These are phyloP conservation scores for Odontothrips loti DNA, from an alignment of 2,888 invertebrate species.

Conservation along the genomic window DNA sequence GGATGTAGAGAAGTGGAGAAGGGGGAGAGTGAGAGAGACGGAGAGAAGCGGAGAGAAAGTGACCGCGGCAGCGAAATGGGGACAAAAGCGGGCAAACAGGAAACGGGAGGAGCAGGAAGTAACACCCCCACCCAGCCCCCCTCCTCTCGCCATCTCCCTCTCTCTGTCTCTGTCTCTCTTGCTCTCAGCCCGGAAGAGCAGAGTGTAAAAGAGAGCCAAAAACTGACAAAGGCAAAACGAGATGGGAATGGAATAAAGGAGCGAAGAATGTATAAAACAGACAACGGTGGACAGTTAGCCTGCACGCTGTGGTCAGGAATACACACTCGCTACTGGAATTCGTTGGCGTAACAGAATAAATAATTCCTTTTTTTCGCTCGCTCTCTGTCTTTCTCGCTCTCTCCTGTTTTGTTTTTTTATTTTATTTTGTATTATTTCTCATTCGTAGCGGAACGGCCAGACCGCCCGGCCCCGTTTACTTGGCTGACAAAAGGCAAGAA, in stretches of 20 bases:
- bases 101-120: slow-evolving; percentile 18
- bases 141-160: not conserved
- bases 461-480: not conserved
- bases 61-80: not conserved
- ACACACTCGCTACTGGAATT: slow-evolving; percentile 10
- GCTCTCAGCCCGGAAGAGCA: not conserved
- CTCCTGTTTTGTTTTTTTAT: too few relatives aligned
- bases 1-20: not conserved
- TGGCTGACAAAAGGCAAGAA: not conserved
- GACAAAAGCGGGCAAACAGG: not conserved
- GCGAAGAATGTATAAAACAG: slow-evolving; percentile 21
- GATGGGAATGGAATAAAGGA: slow-evolving; percentile 6
- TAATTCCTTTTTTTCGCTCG: not conserved
- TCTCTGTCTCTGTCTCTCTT: too few relatives aligned
- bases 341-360: slow-evolving; percentile 12
- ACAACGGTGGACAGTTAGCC: slow-evolving; percentile 20
- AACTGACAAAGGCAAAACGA: not conserved
- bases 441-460: not conserved
- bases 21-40: not conserved
- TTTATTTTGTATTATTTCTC: too few relatives aligned
- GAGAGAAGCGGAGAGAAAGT: not conserved
- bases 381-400: not conserved
- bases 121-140: not conserved
- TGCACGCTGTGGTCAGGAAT: not conserved
- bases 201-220: slow-evolving; percentile 5